Evolutionary conservation across 2,113 vertebrate genomes (phyloP).

Genomic region (Mustelus asterias): DNA sequence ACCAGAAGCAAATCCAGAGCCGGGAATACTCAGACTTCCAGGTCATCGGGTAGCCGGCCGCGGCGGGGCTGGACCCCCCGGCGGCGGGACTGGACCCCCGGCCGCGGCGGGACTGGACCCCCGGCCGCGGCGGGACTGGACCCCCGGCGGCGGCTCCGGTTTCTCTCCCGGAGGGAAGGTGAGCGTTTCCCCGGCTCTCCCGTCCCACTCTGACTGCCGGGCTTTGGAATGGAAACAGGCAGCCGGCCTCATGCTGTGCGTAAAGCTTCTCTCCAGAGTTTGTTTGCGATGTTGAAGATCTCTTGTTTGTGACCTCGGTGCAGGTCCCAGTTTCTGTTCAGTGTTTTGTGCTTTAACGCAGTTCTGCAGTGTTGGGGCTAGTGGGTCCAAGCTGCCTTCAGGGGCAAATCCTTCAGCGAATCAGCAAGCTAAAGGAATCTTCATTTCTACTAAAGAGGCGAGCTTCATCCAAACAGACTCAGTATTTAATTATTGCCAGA

Average conservation of each 20-base stretch:
- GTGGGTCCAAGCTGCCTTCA: neutral
- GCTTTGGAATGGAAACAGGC: neutral
- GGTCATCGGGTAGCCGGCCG: constrained; percentile 57
- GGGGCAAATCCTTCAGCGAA: neutral
- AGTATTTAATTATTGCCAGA: neutral
- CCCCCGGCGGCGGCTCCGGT: neutral
- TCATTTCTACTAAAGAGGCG: neutral
- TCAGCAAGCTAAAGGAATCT: too few species aligned
- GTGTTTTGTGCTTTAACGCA: neutral
- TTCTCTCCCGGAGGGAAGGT: too few species aligned
- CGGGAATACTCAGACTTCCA: constrained; percentile 73
- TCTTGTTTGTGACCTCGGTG: neutral
- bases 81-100: too few species aligned
- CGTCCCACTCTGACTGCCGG: neutral
- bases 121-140: too few species aligned
- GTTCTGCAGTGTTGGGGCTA: neutral
- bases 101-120: neutral
- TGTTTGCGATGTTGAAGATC: neutral
- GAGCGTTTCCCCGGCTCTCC: neutral
- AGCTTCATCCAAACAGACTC: neutral
- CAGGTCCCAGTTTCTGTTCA: neutral
- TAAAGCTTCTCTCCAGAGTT: neutral
- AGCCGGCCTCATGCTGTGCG: neutral
- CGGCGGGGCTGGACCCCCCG: too few species aligned
- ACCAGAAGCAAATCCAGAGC: constrained; percentile 63